phyloP scores from a whole-genome alignment of 2,113 vertebrate genomes.

The Columba janthina region DNA sequence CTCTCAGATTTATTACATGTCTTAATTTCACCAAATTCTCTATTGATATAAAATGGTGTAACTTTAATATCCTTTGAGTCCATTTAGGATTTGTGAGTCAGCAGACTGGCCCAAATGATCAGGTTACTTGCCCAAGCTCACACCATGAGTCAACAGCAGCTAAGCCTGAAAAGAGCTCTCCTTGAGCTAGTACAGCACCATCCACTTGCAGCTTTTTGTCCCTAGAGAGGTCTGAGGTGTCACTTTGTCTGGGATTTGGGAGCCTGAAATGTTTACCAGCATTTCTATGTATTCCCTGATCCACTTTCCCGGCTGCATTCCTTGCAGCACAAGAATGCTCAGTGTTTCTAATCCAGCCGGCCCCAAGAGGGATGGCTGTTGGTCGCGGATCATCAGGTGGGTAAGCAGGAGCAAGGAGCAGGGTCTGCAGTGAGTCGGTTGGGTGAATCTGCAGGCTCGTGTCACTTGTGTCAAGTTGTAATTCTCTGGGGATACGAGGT shows the following conservation, averaged over 20 bases:
- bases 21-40: background rate
- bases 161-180: background rate
- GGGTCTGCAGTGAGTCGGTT: background rate
- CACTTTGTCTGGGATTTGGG: fast-evolving
- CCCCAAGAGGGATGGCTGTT: background rate
- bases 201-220: background rate
- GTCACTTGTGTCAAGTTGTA: background rate
- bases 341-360: background rate
- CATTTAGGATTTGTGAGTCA: background rate
- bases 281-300: background rate
- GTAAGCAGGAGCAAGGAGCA: background rate
- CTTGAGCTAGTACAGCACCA: background rate
- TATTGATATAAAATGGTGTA: background rate
- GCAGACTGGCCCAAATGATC: background rate
- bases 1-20: background rate
- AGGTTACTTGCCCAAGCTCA: background rate
- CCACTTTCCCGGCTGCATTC: background rate
- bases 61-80: background rate
- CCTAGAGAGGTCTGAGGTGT: background rate
- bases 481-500: background rate
- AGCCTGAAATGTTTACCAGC: background rate
- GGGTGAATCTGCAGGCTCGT: background rate
- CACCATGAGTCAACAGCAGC: background rate
- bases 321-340: background rate
- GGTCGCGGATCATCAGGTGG: background rate